Evolutionary conservation across 2,888 invertebrate species (phyloP).

Genomic region (Acholoe squamosa): DNA sequence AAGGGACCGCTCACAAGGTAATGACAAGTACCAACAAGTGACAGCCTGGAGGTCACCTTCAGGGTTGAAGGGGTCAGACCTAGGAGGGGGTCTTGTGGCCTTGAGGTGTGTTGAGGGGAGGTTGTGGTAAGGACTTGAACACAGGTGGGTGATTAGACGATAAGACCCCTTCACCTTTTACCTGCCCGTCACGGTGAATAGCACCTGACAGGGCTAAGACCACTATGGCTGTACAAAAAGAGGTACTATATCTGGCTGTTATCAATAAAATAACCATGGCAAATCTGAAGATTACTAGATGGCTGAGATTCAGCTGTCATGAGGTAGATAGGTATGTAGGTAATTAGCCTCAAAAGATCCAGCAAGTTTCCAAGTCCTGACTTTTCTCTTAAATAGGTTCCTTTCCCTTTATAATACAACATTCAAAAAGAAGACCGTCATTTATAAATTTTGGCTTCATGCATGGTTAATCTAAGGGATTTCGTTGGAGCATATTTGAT

Average conservation of each 20-base stretch:
- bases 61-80: background rate
- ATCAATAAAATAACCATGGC: too few relatives aligned
- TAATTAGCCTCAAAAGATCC: too few relatives aligned
- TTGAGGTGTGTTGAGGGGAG: background rate
- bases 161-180: constrained; percentile 18
- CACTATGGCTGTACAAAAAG: background rate
- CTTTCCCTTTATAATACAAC: too few relatives aligned
- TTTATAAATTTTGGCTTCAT: too few relatives aligned
- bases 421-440: too few relatives aligned
- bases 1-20: background rate
- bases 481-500: too few relatives aligned
- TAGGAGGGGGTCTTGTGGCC: background rate
- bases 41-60: background rate
- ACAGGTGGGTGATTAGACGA: constrained; percentile 31
- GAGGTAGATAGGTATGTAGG: too few relatives aligned
- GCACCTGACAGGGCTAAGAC: background rate
- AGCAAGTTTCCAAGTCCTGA: too few relatives aligned
- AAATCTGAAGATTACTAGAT: too few relatives aligned
- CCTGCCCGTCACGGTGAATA: background rate
- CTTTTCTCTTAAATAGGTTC: too few relatives aligned
- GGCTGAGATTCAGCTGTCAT: background rate
- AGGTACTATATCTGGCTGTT: too few relatives aligned
- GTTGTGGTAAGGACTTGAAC: background rate
- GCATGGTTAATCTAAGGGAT: too few relatives aligned
- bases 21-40: constrained; percentile 34